Evolutionary conservation across 2,888 invertebrate species (phyloP), one percentile per base, ranked within the genome.

Genomic region (Epicampocera succincta): DNA sequence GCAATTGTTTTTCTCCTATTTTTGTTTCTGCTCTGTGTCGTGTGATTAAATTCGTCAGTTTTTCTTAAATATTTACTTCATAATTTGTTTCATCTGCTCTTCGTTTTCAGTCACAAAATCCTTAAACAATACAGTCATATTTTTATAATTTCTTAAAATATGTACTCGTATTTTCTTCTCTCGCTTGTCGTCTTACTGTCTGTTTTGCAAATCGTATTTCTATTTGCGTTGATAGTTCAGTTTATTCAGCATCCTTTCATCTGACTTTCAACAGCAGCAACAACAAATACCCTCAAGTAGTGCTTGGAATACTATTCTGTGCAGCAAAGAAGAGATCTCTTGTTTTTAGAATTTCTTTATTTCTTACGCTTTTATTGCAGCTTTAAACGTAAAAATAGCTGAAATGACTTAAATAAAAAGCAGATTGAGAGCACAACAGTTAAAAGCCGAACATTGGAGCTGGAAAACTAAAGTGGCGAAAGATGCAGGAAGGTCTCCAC

Each of bases 321-420:
- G 12, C 5, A 15, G 13, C 17, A 33, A 80, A 69, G 66, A 33
- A n/a, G 52, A 29, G 17, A n/a, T 52, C 40, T 65, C 56, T 29
- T 72, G 38, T 72, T 66, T 63, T 60, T 38, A 33, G 42, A 60
- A 13, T 25, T 66, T 40, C 46, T 21, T 33, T 56, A 11, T 29
- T 33, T 33, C 38, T 54, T 69, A 17, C 19, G 40, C 54, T 69
- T 29, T 68, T 33, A 42, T 60, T 68, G 40, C 71, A 65, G 42
- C 44, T 68, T 68, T 54, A 61, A 61, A 40, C 40, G 42, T 61
- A 40, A 40, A 38, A 58, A 66, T 44, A 56, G 68, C 77, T 69
- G 60, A 82, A 82, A 77, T 74, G 60, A 74, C 77, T 82, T 74
- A 65, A 58, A 74, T 68, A 60, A 60, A 76, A 78, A 82, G 81